Evolutionary conservation across 2,888 invertebrate genomes (phyloP).

Genomic region (Melanostoma scalare): DNA sequence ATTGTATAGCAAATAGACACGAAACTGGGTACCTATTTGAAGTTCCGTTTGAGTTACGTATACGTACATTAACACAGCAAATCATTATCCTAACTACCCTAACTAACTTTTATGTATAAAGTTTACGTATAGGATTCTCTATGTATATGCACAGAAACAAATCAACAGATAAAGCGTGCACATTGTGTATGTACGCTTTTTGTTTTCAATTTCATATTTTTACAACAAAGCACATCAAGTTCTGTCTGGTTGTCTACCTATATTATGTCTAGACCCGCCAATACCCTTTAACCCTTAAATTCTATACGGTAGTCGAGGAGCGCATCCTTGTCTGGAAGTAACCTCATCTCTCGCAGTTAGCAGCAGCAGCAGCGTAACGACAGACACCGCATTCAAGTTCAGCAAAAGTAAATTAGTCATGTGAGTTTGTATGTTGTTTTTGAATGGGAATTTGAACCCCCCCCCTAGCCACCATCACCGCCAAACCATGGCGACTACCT

Average conservation of each 20-base stretch:
- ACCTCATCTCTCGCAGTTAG: slow-evolving; percentile 7
- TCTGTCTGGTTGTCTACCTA: slow-evolving; percentile 46
- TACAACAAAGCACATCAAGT: slow-evolving; percentile 55
- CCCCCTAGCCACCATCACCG: not conserved
- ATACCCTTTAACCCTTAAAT: slow-evolving; percentile 45
- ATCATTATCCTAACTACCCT: slow-evolving; percentile 57
- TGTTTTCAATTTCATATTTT: slow-evolving; percentile 34
- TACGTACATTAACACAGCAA: slow-evolving; percentile 66
- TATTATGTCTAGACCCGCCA: slow-evolving; percentile 46
- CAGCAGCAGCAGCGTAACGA: not conserved
- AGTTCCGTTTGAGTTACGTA: slow-evolving; percentile 61
- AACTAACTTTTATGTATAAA: slow-evolving; percentile 15
- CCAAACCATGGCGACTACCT: slow-evolving; percentile 20
- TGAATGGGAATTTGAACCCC: slow-evolving; percentile 10
- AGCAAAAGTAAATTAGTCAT: slow-evolving; percentile 42
- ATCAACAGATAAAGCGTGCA: slow-evolving; percentile 62
- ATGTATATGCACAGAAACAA: slow-evolving; percentile 62
- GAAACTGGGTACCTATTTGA: slow-evolving; percentile 34
- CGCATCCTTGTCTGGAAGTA: slow-evolving; percentile 47
- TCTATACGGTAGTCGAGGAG: slow-evolving; percentile 4
- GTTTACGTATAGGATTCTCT: not conserved
- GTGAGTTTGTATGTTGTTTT: slow-evolving; percentile 11
- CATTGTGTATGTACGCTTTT: slow-evolving; percentile 12
- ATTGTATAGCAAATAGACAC: slow-evolving; percentile 37
- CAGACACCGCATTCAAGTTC: slow-evolving; percentile 45